Evolutionary conservation across 2,113 vertebrate species (phyloP), one percentile per base, ranked within the genome.

Genomic region (Oenanthe melanoleuca): DNA sequence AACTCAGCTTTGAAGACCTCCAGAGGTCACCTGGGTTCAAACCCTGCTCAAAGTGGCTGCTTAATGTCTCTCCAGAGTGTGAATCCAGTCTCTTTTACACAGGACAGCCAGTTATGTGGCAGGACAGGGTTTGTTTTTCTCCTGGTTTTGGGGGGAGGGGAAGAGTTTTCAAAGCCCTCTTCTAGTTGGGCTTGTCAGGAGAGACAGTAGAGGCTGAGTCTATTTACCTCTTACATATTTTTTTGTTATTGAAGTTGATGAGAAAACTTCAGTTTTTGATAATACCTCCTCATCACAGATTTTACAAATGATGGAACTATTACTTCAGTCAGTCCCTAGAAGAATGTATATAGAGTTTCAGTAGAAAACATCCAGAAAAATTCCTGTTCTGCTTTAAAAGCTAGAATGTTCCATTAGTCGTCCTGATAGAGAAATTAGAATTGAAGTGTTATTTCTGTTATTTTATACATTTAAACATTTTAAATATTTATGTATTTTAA

Each of bases 101-200:
- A 45, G 33, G 45, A 49, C 31, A 69, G 42, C 10, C 33, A 29
- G 26, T 82, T 72, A 26, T 2, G 10, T 60, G 31, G 17, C 0
- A 0, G 4, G 4, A 16, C 22, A 50, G 16, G 8, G 22, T 34
- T 74, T 22, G 28, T 0, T 14, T 31, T 66, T 38, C 31, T 31
- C 5, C 11, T 7, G 0, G 42, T 57, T 80, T 13, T 44, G 19
- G 44, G 8, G 5, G 3, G 18, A 19, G 5, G 7, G 5, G 19
- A 20, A 2, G 0, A 40, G 21, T 73, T 65, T 42, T 74, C 6
- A 56, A 45, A 57, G 34, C 34, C 34, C 23, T 40, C 21, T 73
- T 69, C 12, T 42, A 25, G 19, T 26, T 61, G 59, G 11, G n/a
- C 20, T 81, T 87, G 12, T 38, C 14, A 37, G 49, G 55, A 78